Conservation (phyloP, 2,888 invertebrate species). For the Anaspis maculata region DNA sequence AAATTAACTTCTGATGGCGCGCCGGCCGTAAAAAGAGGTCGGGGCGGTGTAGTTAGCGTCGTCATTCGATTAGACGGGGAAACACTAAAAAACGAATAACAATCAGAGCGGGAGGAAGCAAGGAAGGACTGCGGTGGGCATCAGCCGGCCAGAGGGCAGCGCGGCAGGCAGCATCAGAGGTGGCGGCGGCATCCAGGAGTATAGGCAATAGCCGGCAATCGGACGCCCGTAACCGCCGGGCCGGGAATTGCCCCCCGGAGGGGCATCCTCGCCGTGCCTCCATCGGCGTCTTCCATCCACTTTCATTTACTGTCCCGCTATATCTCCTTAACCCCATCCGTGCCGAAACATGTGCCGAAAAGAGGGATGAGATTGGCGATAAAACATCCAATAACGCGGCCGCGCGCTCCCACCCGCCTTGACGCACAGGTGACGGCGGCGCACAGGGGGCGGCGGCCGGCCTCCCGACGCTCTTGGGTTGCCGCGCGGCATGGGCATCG, state of each 20-base stretch:
- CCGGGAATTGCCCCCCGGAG: constrained; percentile 52
- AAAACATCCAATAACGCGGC: constrained; percentile 29
- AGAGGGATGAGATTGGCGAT: constrained; percentile 32
- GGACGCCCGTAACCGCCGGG: constrained; percentile 55
- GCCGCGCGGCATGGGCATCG: too few species aligned
- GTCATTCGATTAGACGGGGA: constrained; percentile 37
- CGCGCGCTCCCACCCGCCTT: too few species aligned
- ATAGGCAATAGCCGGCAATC: constrained; percentile 48
- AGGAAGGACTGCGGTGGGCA: too few species aligned
- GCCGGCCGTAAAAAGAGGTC: constrained; percentile 22
- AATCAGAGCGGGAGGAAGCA: too few species aligned
- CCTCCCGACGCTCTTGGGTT: too few species aligned
- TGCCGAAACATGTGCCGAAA: constrained; percentile 25
- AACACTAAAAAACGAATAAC: constrained; percentile 39
- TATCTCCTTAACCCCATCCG: constrained; percentile 21
- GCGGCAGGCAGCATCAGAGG: constrained; percentile 20
- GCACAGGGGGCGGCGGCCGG: constrained; percentile 9
- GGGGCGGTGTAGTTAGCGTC: constrained; percentile 28
- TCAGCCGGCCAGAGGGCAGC: constrained; percentile 25
- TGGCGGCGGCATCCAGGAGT: too few species aligned
- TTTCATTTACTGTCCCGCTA: constrained; percentile 33
- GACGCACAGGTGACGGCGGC: constrained; percentile 26
- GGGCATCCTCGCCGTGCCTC: constrained; percentile 39
- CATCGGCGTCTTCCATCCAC: constrained; percentile 30
- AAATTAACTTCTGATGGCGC: constrained; percentile 33